A percentile compares a stretch with the other conserved stretches of the same genome.
Evolutionary conservation across 2,113 vertebrate genomes (phyloP).

Genomic region (Cercopithecus mona): DNA sequence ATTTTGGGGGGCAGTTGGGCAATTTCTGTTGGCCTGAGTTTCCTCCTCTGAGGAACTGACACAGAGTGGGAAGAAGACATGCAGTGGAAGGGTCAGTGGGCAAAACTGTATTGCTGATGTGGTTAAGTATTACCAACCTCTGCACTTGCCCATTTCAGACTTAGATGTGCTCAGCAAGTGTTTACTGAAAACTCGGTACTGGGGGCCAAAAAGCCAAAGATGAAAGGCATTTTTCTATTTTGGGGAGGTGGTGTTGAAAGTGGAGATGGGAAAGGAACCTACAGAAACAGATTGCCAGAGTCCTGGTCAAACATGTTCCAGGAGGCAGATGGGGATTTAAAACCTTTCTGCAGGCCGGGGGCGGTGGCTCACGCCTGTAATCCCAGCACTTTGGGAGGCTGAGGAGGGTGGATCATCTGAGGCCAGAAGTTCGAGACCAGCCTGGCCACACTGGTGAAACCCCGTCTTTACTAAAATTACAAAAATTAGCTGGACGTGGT

Average conservation of each 20-base stretch:
- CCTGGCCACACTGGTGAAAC: too few relatives aligned
- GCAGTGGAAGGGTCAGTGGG: neutral
- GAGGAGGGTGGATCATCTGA: too few relatives aligned
- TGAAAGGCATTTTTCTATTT: neutral
- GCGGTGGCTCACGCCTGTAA: too few relatives aligned
- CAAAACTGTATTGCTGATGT: fast-evolving
- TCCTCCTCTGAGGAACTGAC: neutral
- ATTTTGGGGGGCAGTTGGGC: neutral
- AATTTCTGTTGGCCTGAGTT: neutral
- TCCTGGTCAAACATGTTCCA: neutral
- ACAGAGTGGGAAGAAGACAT: neutral
- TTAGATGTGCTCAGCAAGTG: too few relatives aligned
- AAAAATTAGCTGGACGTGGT: too few relatives aligned
- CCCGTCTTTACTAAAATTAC: too few relatives aligned
- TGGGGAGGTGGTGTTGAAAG: neutral
- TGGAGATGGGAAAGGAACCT: neutral
- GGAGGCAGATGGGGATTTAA: neutral
- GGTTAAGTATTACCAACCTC: fast-evolving
- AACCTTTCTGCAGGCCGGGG: neutral
- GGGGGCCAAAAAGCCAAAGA: neutral
- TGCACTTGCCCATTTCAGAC: too few relatives aligned
- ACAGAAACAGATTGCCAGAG: neutral
- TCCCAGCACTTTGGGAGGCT: too few relatives aligned
- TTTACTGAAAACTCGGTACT: neutral
- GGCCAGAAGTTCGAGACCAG: too few relatives aligned